A percentile compares a stretch with the other conserved stretches of the same genome.
These are phyloP conservation scores for Dascyllus trimaculatus DNA, from an alignment of 2,113 vertebrate species.

Conservation along the genomic window DNA sequence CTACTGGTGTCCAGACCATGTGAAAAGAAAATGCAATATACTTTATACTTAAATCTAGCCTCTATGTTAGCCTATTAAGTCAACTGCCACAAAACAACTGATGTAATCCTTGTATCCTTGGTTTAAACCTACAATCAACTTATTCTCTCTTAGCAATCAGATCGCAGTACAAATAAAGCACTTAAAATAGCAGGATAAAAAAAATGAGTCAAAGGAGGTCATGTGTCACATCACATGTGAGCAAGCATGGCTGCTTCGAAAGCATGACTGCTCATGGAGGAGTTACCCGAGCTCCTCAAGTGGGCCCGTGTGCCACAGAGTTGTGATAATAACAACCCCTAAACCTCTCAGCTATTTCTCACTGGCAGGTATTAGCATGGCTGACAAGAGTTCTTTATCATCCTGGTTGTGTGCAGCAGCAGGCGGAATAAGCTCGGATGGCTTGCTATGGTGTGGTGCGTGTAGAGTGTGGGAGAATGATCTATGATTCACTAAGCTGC, in stretches of 20 bases:
- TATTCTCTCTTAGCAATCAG: slow-evolving; percentile 23
- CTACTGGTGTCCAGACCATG: background rate
- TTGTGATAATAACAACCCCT: slow-evolving; percentile 59
- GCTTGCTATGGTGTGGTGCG: slow-evolving; percentile 41
- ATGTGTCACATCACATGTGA: slow-evolving; percentile 36
- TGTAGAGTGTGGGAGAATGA: slow-evolving; percentile 76
- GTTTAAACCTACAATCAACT: slow-evolving; percentile 29
- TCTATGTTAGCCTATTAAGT: slow-evolving; percentile 29
- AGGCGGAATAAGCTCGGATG: slow-evolving; percentile 31
- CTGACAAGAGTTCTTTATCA: slow-evolving; percentile 55
- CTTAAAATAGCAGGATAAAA: slow-evolving; percentile 9
- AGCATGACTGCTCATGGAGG: slow-evolving; percentile 36
- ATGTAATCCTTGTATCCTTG: slow-evolving; percentile 21
- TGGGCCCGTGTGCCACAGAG: slow-evolving; percentile 47
- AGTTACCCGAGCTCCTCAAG: slow-evolving; percentile 40
- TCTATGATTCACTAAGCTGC: slow-evolving; percentile 73
- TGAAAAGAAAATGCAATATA: slow-evolving; percentile 4
- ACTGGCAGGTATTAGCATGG: slow-evolving; percentile 53
- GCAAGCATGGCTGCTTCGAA: slow-evolving; percentile 10
- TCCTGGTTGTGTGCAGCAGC: slow-evolving; percentile 17
- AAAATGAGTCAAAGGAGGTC: slow-evolving; percentile 19
- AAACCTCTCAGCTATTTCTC: slow-evolving; percentile 55
- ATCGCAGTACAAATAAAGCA: background rate
- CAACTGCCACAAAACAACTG: slow-evolving; percentile 27
- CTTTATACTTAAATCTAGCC: slow-evolving; percentile 19